Evolutionary conservation across 2,797 vertebrate species (phyloP).

Genomic region (Cuculus canorus): DNA sequence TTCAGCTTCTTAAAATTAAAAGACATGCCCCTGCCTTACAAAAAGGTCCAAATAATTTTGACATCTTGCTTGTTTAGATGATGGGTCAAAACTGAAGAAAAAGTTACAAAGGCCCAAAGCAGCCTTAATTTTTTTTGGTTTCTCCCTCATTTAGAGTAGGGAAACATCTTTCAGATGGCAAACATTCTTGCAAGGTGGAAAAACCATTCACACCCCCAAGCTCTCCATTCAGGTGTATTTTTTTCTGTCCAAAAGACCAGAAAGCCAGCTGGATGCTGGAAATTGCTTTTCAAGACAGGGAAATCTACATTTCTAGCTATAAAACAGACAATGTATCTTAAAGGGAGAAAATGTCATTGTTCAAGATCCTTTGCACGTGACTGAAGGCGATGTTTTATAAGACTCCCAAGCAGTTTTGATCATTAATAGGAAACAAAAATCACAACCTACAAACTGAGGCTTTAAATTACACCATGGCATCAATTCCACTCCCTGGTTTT

Average conservation of each 20-base stretch:
- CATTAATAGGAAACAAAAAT: not conserved
- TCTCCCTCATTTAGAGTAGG: not conserved
- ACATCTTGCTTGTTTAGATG: not conserved
- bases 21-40: not conserved
- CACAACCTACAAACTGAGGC: not conserved
- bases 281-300: constrained; percentile 34
- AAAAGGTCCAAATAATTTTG: not conserved
- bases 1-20: not conserved
- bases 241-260: not conserved
- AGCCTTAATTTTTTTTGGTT: not conserved
- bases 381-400: not conserved
- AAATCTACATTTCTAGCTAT: not conserved
- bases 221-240: not conserved
- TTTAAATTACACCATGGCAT: not conserved
- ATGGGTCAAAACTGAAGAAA: not conserved
- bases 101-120: not conserved
- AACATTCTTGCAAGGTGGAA: not conserved
- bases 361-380: not conserved
- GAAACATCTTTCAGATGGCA: not conserved
- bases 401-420: not conserved
- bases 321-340: not conserved
- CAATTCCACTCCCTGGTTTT: not conserved
- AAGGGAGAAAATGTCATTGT: not conserved
- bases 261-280: constrained; percentile 22
- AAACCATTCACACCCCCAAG: not conserved